Percentiles rank a stretch among this genome's conserved stretches.
phyloP scores from a whole-genome alignment of 2,797 vertebrate species.

The Myotis pilosus region DNA sequence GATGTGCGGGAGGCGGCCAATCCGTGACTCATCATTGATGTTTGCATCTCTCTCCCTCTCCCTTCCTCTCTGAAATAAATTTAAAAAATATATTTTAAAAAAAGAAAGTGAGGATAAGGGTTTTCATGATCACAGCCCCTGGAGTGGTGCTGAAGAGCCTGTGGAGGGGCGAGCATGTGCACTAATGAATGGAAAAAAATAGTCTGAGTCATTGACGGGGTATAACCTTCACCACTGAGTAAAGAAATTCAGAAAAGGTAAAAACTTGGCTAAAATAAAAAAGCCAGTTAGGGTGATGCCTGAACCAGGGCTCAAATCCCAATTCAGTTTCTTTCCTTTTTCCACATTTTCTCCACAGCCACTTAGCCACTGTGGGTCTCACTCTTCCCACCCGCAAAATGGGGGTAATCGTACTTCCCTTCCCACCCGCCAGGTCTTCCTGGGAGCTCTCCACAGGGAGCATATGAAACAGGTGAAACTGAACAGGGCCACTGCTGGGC shows the following conservation, averaged over 20 bases:
- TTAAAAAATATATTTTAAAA: too few species aligned
- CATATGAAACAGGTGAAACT: not conserved
- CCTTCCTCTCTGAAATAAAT: too few species aligned
- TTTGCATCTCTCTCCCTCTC: too few species aligned
- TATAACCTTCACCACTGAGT: not conserved
- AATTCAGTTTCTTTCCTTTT: not conserved
- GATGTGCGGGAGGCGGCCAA: too few species aligned
- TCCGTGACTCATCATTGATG: too few species aligned
- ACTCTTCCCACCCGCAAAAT: not conserved
- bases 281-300: not conserved
- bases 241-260: not conserved
- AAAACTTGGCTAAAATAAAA: not conserved
- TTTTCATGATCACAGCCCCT: not conserved
- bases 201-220: not conserved
- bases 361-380: not conserved
- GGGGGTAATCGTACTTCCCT: not conserved
- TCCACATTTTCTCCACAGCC: not conserved
- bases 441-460: not conserved
- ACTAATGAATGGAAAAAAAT: not conserved
- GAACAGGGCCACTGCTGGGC: not conserved
- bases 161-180: not conserved
- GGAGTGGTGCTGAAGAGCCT: not conserved
- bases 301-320: not conserved
- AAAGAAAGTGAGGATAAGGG: too few species aligned
- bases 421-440: not conserved